Conservation (phyloP, 2,113 vertebrate species). For the Elgaria multicarinata region DNA sequence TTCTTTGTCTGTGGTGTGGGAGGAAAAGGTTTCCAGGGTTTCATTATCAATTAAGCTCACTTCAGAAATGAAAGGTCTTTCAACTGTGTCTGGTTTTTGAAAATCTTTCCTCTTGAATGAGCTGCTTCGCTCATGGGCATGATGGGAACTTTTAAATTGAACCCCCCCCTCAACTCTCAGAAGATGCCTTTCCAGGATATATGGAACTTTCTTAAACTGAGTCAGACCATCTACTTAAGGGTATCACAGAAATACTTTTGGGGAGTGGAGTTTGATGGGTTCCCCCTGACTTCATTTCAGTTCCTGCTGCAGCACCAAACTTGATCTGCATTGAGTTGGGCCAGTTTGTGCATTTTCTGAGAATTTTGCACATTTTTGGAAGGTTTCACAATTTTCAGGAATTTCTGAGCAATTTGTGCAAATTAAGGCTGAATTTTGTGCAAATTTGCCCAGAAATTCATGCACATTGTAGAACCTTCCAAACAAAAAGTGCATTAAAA, state of each 20-base stretch:
- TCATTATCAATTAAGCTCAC: conserved; percentile 18
- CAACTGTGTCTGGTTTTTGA: neutral
- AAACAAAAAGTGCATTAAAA: neutral
- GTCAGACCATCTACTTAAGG: neutral
- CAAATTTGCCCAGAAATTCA: too few relatives aligned
- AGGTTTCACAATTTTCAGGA: too few relatives aligned
- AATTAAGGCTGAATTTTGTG: too few relatives aligned
- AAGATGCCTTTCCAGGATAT: neutral
- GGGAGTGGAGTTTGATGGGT: too few relatives aligned
- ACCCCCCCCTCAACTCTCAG: neutral
- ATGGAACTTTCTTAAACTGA: neutral
- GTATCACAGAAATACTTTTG: neutral
- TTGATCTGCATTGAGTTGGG: too few relatives aligned
- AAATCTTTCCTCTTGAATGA: neutral
- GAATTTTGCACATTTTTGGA: too few relatives aligned
- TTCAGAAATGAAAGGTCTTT: conserved; percentile 13
- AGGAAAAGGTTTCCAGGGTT: neutral
- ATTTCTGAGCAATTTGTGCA: too few relatives aligned
- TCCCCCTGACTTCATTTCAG: too few relatives aligned
- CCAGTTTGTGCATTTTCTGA: too few relatives aligned
- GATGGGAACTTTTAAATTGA: neutral
- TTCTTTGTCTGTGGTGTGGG: neutral
- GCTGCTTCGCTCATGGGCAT: neutral
- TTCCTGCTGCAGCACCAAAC: too few relatives aligned
- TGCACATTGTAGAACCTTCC: too few relatives aligned